A percentile compares a stretch with the other conserved stretches of the same genome.
phyloP scores from a whole-genome alignment of 2,888 invertebrate species.

The Miltochrista miniata region DNA sequence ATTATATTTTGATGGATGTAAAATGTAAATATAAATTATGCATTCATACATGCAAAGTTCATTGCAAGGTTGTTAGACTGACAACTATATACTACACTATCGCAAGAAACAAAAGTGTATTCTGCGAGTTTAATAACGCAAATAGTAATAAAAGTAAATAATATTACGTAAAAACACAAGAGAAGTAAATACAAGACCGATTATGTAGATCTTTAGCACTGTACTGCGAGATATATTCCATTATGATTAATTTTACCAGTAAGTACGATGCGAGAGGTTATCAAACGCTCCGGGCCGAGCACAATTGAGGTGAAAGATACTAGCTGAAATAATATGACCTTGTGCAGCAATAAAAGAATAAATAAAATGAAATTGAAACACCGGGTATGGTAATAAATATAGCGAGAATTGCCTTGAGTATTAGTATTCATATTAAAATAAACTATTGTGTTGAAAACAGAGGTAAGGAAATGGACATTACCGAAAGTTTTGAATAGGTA shows the following conservation, averaged over 20 bases:
- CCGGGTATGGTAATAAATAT: constrained; percentile 15
- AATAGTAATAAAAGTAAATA: too few relatives aligned
- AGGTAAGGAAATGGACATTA: background rate
- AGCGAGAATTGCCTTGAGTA: constrained; percentile 12
- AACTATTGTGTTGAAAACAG: background rate
- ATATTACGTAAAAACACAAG: too few relatives aligned
- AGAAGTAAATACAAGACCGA: background rate
- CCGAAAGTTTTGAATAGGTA: background rate
- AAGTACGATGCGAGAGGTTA: constrained; percentile 53
- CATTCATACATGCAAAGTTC: constrained; percentile 13
- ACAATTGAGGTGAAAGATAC: constrained; percentile 31
- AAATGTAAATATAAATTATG: constrained; percentile 17
- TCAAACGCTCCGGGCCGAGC: constrained; percentile 49
- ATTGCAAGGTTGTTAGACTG: constrained; percentile 13
- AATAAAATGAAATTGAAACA: constrained; percentile 21
- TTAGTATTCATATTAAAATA: constrained; percentile 1
- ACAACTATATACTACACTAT: background rate
- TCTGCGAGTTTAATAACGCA: too few relatives aligned
- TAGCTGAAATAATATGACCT: constrained; percentile 43
- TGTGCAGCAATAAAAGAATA: constrained; percentile 34
- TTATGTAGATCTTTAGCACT: constrained; percentile 9
- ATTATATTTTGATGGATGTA: constrained; percentile 30
- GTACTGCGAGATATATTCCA: constrained; percentile 8
- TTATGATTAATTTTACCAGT: constrained; percentile 26
- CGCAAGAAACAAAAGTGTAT: background rate